phyloP scores from a whole-genome alignment of 2,797 vertebrate genomes.

The Rhinichthys osculus region DNA sequence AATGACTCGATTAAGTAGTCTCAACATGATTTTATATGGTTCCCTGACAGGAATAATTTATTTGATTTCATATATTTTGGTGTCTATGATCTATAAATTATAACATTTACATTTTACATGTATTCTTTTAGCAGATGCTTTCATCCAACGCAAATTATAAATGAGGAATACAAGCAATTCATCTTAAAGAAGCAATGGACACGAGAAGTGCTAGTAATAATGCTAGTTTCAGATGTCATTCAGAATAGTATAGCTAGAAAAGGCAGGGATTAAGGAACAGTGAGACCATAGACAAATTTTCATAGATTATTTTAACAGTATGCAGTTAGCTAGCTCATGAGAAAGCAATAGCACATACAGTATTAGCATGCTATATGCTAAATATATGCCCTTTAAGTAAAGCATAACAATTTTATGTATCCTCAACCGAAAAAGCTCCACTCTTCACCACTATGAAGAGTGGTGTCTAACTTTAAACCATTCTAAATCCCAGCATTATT shows the following conservation, averaged over 20 bases:
- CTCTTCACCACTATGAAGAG: not conserved
- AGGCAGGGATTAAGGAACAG: not conserved
- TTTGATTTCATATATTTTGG: constrained; percentile 1
- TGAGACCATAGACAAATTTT: not conserved
- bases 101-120: not conserved
- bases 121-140: not conserved
- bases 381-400: not conserved
- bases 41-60: not conserved
- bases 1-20: not conserved
- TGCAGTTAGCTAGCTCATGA: not conserved
- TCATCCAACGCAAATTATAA: not conserved
- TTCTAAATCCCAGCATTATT: constrained; percentile 1
- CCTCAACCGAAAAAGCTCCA: too few relatives aligned
- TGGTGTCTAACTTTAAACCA: not conserved
- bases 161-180: not conserved
- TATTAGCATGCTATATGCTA: not conserved
- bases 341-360: not conserved
- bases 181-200: not conserved
- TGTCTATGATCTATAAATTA: not conserved
- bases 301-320: not conserved
- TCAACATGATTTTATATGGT: not conserved
- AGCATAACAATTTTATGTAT: not conserved
- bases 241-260: not conserved
- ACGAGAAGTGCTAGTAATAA: not conserved
- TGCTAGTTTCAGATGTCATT: not conserved